Evolutionary conservation across 1,140 invertebrate species (phyloP).

Genomic region (Cydia strobilella): DNA sequence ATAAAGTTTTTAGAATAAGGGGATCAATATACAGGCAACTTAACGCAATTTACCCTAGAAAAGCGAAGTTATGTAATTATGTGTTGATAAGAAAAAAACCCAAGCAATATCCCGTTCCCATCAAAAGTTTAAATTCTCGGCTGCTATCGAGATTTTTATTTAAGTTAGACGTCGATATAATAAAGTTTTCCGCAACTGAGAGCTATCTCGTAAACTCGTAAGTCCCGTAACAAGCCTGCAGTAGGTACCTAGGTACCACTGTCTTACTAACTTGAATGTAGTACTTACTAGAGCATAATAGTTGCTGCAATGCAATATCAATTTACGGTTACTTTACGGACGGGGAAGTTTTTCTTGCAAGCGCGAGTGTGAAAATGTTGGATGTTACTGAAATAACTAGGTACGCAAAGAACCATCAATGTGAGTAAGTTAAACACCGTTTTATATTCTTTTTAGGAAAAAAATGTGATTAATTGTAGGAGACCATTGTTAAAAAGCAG

Average conservation of each 20-base stretch:
- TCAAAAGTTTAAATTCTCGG: constrained; percentile 21
- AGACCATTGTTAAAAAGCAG: too few relatives aligned
- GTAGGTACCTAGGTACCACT: too few relatives aligned
- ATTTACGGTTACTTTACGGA: not conserved
- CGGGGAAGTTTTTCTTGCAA: not conserved
- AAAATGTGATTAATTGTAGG: too few relatives aligned
- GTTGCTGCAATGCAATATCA: constrained; percentile 13
- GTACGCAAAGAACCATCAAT: not conserved
- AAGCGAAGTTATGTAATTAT: constrained; percentile 27
- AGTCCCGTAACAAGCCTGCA: constrained; percentile 1
- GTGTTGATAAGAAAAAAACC: constrained; percentile 18
- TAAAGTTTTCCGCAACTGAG: constrained; percentile 19
- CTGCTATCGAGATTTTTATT: constrained; percentile 26
- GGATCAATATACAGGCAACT: too few relatives aligned
- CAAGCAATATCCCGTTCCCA: constrained; percentile 14
- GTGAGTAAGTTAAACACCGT: not conserved
- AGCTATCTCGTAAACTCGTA: constrained; percentile 14
- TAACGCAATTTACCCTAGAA: not conserved
- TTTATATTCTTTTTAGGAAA: too few relatives aligned
- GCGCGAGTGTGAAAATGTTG: not conserved
- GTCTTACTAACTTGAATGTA: constrained; percentile 8
- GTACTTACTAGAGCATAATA: not conserved
- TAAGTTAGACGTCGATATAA: constrained; percentile 26
- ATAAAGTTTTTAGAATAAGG: too few relatives aligned
- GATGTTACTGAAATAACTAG: not conserved